Conservation (phyloP, 1,140 invertebrate genomes). For the Heliconius himera region DNA sequence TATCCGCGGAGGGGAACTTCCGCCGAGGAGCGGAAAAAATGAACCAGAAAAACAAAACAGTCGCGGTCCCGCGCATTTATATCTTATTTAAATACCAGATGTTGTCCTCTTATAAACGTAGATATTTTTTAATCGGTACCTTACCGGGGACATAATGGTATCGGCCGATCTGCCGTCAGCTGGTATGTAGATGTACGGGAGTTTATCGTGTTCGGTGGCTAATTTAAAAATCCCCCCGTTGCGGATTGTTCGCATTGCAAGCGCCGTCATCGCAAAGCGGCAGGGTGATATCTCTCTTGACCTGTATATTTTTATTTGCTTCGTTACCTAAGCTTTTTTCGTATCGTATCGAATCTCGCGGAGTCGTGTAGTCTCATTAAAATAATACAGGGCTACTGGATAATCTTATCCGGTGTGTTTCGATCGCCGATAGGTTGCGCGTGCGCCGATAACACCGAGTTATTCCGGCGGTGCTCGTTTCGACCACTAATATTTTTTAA, state of each 20-base stretch:
- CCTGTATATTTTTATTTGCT: conserved; percentile 76
- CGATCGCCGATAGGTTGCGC: conserved; percentile 80
- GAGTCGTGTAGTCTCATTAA: conserved; percentile 81
- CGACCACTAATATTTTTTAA: conserved; percentile 71
- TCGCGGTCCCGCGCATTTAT: conserved; percentile 71
- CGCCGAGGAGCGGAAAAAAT: conserved; percentile 64
- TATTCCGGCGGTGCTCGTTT: conserved; percentile 74
- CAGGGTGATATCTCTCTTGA: conserved; percentile 77
- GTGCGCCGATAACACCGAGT: conserved; percentile 78
- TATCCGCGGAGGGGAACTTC: conserved; percentile 73
- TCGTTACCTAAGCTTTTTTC: conserved; percentile 78
- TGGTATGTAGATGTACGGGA: conserved; percentile 74
- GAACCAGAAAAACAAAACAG: conserved; percentile 71
- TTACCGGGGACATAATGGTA: conserved; percentile 79
- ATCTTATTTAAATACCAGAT: conserved; percentile 81
- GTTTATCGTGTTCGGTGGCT: conserved; percentile 73
- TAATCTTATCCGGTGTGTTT: conserved; percentile 81
- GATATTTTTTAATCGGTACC: conserved; percentile 79
- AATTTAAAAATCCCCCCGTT: conserved; percentile 73
- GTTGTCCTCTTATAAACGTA: conserved; percentile 77
- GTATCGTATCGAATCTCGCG: conserved; percentile 76
- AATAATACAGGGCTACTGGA: conserved; percentile 81
- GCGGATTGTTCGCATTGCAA: conserved; percentile 54
- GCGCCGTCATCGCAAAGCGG: conserved; percentile 59
- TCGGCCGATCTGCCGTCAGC: conserved; percentile 78